phyloP scores from a whole-genome alignment of 2,888 invertebrate genomes.

The Fragum sueziense region DNA sequence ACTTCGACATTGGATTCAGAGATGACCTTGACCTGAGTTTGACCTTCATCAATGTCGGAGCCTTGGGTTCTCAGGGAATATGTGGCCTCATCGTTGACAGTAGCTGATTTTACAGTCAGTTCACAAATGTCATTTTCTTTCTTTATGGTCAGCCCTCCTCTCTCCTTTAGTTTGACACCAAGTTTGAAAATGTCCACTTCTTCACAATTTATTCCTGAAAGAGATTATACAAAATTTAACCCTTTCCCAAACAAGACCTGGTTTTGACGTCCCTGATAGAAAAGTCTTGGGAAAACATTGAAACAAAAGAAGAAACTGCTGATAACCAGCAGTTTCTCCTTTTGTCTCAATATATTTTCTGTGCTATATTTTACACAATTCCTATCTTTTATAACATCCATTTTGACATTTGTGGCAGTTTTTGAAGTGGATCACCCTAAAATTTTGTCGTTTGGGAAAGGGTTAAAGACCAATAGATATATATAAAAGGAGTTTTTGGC shows the following conservation, averaged over 20 bases:
- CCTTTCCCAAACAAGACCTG: no score
- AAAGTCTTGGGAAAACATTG: neutral
- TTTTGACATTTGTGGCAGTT: no score
- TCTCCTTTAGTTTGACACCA: neutral
- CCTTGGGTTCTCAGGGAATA: neutral
- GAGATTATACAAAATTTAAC: no score
- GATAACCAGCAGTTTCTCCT: neutral
- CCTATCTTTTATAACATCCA: no score
- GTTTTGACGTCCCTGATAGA: no score
- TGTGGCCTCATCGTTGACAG: neutral
- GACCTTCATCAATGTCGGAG: slow-evolving; percentile 7
- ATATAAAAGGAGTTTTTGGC: no score
- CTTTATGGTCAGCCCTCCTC: neutral
- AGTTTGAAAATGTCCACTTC: slow-evolving; percentile 1
- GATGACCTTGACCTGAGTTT: slow-evolving; percentile 3
- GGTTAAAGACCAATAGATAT: no score
- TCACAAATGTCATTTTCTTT: slow-evolving; percentile 21
- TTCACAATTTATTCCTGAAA: neutral
- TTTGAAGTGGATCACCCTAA: no score
- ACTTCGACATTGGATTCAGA: slow-evolving; percentile 4
- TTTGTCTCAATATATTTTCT: neutral
- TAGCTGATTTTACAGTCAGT: neutral
- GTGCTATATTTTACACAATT: no score
- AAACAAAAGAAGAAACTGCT: neutral
- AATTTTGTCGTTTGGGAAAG: no score